Evolutionary conservation across 1,140 invertebrate species (phyloP).

Genomic region (Eufriesea mexicana): DNA sequence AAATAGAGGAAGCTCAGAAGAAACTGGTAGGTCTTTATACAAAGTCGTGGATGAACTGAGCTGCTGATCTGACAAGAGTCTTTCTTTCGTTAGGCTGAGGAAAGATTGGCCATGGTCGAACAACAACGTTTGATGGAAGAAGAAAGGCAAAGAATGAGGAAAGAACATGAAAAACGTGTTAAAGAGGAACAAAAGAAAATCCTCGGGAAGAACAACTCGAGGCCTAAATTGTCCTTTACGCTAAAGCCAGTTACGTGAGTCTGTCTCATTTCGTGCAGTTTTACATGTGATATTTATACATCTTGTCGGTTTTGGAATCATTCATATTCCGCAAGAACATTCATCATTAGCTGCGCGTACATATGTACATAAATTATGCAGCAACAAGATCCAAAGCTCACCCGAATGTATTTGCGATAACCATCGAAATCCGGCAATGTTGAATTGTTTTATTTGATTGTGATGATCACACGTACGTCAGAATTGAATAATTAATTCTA

Average conservation of each 20-base stretch:
- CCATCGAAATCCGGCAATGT: constrained; percentile 52
- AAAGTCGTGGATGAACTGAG: background rate
- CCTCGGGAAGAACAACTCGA: constrained; percentile 97
- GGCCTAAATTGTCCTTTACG: constrained; percentile 96
- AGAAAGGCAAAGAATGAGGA: constrained; percentile 94
- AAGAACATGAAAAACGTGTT: constrained; percentile 94
- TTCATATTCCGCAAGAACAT: constrained; percentile 51
- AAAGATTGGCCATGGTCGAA: constrained; percentile 97
- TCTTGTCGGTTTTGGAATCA: constrained; percentile 68
- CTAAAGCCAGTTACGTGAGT: constrained; percentile 90
- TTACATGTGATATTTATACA: constrained; percentile 78
- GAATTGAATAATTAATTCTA: constrained; percentile 55
- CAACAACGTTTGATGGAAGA: constrained; percentile 98
- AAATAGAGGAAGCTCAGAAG: constrained; percentile 97
- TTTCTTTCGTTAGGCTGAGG: constrained; percentile 90
- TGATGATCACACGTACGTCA: constrained; percentile 33
- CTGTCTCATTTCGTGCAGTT: constrained; percentile 76
- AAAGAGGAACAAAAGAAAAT: constrained; percentile 98
- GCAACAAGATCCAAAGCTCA: constrained; percentile 55
- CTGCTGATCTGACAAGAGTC: background rate
- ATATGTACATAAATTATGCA: constrained; percentile 39
- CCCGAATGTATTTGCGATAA: constrained; percentile 56
- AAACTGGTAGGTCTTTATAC: constrained; percentile 90
- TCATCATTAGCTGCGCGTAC: constrained; percentile 32
- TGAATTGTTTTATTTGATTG: constrained; percentile 55